phyloP scores from a whole-genome alignment of 2,797 vertebrate genomes.

The Florisuga fusca region DNA sequence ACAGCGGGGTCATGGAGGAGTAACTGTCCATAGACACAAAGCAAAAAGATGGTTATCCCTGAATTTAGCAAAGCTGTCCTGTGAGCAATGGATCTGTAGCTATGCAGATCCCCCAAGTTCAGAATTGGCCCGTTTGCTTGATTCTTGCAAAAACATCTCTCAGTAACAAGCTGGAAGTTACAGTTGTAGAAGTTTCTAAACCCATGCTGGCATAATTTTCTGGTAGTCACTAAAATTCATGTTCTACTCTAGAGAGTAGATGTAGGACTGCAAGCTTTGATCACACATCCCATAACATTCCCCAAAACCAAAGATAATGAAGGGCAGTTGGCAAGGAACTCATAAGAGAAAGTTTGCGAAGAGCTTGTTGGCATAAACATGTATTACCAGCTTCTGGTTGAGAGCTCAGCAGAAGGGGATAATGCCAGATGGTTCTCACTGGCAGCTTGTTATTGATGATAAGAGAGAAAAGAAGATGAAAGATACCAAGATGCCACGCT shows the following conservation, averaged over 20 bases:
- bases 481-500: conserved; percentile 45
- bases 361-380: not conserved
- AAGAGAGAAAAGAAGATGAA: conserved; percentile 44
- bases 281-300: not conserved
- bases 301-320: not conserved
- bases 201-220: not conserved
- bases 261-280: not conserved
- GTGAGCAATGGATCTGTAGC: not conserved
- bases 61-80: not conserved
- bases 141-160: not conserved
- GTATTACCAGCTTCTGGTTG: conserved; percentile 38
- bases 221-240: not conserved
- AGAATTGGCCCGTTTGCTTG: not conserved
- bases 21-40: not conserved
- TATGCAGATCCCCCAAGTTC: not conserved
- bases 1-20: not conserved
- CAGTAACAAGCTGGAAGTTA: not conserved
- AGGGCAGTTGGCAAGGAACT: not conserved
- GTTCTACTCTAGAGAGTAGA: not conserved
- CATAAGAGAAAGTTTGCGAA: not conserved
- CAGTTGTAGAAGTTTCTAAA: not conserved
- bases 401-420: conserved; percentile 45
- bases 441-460: conserved; percentile 44
- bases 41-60: not conserved
- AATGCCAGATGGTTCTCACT: conserved; percentile 45